phyloP scores from a whole-genome alignment of 1,140 invertebrate genomes.

The Melipona quadrifasciata region DNA sequence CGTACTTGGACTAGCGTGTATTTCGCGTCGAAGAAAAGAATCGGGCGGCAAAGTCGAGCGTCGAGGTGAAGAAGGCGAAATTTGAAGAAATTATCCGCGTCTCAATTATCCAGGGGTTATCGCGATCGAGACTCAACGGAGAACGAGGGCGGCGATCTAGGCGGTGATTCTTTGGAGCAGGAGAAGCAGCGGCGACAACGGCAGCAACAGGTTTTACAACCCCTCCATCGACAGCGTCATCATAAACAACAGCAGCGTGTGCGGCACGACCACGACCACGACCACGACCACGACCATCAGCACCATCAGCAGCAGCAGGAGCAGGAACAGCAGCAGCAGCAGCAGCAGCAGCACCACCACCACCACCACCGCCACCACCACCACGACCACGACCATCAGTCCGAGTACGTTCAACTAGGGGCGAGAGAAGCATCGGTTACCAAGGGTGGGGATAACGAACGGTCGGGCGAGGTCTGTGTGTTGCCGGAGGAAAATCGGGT shows the following conservation, averaged over 20 bases:
- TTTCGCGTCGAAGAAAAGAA: not conserved
- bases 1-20: too few species aligned
- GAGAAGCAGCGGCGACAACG: constrained; percentile 51
- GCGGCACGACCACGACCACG: constrained; percentile 44
- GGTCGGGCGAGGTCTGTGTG: constrained; percentile 67
- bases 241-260: constrained; percentile 44
- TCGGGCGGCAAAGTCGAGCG: not conserved
- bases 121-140: constrained; percentile 31
- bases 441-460: constrained; percentile 77
- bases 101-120: constrained; percentile 53
- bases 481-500: constrained; percentile 70
- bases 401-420: constrained; percentile 64
- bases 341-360: constrained; percentile 56
- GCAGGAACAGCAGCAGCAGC: constrained; percentile 42
- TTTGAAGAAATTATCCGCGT: not conserved
- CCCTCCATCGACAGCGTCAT: constrained; percentile 56
- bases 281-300: constrained; percentile 47
- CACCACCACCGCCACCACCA: constrained; percentile 54
- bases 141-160: constrained; percentile 53
- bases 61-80: not conserved
- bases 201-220: constrained; percentile 64
- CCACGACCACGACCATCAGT: constrained; percentile 40
- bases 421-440: constrained; percentile 71
- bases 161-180: constrained; percentile 41
- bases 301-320: constrained; percentile 53